Conservation (phyloP, 2,113 vertebrate genomes). For the Chloropsis cyanopogon region DNA sequence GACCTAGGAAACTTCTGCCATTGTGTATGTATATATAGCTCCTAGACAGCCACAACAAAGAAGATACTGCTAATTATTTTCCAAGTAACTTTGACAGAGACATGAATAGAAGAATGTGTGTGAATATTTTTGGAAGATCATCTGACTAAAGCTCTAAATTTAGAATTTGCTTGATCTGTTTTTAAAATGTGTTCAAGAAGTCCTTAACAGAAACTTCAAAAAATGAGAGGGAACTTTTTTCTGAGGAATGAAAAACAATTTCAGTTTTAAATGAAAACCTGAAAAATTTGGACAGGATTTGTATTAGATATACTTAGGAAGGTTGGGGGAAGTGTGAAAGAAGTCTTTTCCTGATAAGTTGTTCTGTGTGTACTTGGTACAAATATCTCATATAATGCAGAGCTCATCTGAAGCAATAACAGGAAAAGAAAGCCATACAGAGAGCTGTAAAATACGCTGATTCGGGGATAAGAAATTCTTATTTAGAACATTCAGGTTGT, state of each 20-base stretch:
- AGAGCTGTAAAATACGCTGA: not conserved
- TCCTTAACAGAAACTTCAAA: not conserved
- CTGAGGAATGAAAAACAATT: not conserved
- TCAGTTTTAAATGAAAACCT: not conserved
- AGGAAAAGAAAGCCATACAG: not conserved
- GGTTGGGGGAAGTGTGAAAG: not conserved
- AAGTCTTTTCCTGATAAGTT: not conserved
- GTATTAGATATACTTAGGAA: not conserved
- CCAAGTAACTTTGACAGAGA: not conserved
- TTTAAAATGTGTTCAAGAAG: not conserved
- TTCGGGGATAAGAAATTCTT: not conserved
- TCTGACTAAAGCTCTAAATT: not conserved
- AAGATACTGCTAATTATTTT: not conserved
- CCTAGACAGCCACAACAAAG: constrained; percentile 23
- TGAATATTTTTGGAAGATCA: constrained; percentile 17
- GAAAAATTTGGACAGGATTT: not conserved
- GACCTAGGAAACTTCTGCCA: constrained; percentile 5
- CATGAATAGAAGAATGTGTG: not conserved
- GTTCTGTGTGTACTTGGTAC: not conserved
- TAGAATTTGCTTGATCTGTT: constrained; percentile 18
- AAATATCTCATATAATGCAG: not conserved
- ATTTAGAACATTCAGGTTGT: not conserved
- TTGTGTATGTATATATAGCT: not conserved
- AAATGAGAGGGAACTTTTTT: not conserved
- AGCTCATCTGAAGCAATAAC: not conserved